phyloP scores from a whole-genome alignment of 1,140 invertebrate genomes.

The Gonioctena quinquepunctata region DNA sequence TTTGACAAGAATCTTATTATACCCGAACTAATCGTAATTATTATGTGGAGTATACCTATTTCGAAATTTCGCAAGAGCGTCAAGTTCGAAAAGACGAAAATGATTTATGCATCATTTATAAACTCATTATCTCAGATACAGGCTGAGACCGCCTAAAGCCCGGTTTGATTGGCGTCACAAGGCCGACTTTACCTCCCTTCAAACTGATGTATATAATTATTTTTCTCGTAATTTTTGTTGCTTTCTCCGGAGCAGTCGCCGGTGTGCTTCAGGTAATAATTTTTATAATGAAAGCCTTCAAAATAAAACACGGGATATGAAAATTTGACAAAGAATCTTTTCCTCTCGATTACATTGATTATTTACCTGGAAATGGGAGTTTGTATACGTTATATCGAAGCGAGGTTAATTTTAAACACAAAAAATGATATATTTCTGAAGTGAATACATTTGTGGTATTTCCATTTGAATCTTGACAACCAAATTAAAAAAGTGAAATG shows the following conservation, averaged over 20 bases:
- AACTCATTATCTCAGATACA: slow-evolving; percentile 54
- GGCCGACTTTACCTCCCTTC: slow-evolving; percentile 35
- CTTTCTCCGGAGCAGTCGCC: slow-evolving; percentile 21
- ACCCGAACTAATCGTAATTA: slow-evolving; percentile 38
- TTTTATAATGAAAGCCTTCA: slow-evolving; percentile 36
- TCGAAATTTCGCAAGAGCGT: slow-evolving; percentile 38
- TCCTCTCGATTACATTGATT: slow-evolving; percentile 4
- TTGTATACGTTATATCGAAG: too few species aligned
- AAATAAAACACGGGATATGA: slow-evolving; percentile 14
- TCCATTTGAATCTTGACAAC: too few species aligned
- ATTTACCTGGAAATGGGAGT: neutral
- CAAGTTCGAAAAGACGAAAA: slow-evolving; percentile 35
- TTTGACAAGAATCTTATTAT: slow-evolving; percentile 36
- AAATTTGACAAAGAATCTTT: slow-evolving; percentile 24
- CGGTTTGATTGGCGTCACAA: slow-evolving; percentile 49
- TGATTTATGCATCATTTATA: slow-evolving; percentile 58
- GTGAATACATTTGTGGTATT: too few species aligned
- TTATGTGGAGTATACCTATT: slow-evolving; percentile 29
- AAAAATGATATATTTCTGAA: too few species aligned
- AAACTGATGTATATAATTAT: slow-evolving; percentile 43
- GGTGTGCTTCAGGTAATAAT: slow-evolving; percentile 39
- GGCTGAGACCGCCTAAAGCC: slow-evolving; percentile 44
- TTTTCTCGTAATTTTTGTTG: slow-evolving; percentile 27
- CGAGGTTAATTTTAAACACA: too few species aligned
- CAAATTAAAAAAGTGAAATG: too few species aligned